phyloP scores from a whole-genome alignment of 2,797 vertebrate species.

The Limnodromus scolopaceus region DNA sequence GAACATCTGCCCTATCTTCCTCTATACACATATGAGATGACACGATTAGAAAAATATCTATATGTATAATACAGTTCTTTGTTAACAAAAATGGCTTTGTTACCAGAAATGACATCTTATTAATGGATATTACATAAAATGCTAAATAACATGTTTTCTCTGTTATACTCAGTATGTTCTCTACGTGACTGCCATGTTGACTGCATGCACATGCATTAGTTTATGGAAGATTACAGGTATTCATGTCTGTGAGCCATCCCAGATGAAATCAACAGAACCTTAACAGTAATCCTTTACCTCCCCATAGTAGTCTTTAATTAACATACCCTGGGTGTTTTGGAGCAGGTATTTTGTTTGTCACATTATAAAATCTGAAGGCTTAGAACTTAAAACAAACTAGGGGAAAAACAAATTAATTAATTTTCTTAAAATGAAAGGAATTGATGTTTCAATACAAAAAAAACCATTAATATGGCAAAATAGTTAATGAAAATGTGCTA shows the following conservation, averaged over 20 bases:
- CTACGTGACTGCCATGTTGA: not conserved
- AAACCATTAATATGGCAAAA: not conserved
- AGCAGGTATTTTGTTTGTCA: not conserved
- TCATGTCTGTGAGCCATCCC: not conserved
- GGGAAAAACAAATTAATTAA: not conserved
- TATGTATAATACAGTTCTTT: not conserved
- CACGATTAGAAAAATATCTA: not conserved
- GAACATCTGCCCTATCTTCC: not conserved
- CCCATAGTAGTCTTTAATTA: constrained; percentile 44
- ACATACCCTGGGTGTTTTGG: not conserved
- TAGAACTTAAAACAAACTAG: not conserved
- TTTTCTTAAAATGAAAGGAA: constrained; percentile 24
- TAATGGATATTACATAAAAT: not conserved
- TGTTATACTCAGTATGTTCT: not conserved
- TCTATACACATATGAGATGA: not conserved
- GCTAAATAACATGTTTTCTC: not conserved
- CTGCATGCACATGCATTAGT: not conserved
- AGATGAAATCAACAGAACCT: constrained; percentile 14
- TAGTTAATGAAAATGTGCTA: constrained; percentile 13
- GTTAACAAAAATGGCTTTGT: not conserved
- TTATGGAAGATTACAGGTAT: not conserved
- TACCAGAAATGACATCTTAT: not conserved
- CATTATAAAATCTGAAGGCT: not conserved
- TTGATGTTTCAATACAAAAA: not conserved
- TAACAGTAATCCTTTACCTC: constrained; percentile 30